phyloP scores from a whole-genome alignment of 2,113 vertebrate species.

The Pluvialis apricaria region DNA sequence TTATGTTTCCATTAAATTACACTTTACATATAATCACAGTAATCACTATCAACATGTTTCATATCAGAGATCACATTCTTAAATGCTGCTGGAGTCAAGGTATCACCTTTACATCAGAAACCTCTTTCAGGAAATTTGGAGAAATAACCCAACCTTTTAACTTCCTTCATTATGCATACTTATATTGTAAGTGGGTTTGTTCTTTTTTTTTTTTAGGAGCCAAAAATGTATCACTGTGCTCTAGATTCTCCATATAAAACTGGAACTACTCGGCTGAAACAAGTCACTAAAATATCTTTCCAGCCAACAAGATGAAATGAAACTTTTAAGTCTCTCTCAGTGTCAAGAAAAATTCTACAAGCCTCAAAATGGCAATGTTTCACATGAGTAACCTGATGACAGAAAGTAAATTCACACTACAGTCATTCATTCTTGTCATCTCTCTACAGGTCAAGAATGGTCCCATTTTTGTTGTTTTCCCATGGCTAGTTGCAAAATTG shows the following conservation, averaged over 20 bases:
- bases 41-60: not conserved
- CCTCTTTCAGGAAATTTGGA: not conserved
- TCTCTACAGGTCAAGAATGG: not conserved
- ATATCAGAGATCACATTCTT: not conserved
- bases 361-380: not conserved
- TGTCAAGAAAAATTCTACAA: not conserved
- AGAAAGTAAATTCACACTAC: conserved; percentile 12
- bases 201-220: not conserved
- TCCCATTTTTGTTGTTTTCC: not conserved
- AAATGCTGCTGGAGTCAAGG: not conserved
- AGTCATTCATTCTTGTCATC: not conserved
- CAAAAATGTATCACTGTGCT: not conserved
- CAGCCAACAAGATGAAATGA: not conserved
- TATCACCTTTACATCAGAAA: not conserved
- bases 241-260: not conserved
- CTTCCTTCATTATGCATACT: not conserved
- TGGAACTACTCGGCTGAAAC: not conserved
- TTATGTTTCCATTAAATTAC: not conserved
- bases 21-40: not conserved
- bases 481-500: not conserved
- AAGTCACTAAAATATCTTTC: not conserved
- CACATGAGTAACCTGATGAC: not conserved
- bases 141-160: not conserved
- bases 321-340: not conserved
- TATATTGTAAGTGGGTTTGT: not conserved